phyloP scores from a whole-genome alignment of 2,888 invertebrate genomes.

The Lasioglossum figueresi region DNA sequence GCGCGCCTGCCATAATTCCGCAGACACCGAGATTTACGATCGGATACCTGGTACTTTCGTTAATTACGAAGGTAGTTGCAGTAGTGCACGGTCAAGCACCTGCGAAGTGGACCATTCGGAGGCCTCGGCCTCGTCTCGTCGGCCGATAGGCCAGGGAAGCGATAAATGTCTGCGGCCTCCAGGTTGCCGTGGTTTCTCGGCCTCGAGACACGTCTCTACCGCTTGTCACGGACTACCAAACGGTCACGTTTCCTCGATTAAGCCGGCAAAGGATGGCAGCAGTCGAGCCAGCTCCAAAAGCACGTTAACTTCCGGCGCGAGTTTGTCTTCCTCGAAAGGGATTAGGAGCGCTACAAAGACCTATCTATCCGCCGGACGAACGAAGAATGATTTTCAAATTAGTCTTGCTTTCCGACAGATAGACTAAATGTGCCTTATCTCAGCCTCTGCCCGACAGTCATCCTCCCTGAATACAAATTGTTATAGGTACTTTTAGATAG shows the following conservation, averaged over 20 bases:
- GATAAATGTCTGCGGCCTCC: slow-evolving; percentile 29
- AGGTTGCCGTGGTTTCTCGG: slow-evolving; percentile 8
- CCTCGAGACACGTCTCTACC: slow-evolving; percentile 41
- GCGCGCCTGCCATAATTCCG: not conserved
- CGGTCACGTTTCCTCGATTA: slow-evolving; percentile 57
- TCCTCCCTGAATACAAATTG: not conserved
- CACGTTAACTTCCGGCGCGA: slow-evolving; percentile 44
- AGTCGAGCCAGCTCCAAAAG: slow-evolving; percentile 21
- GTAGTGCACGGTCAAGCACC: slow-evolving; percentile 18
- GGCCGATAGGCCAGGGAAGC: slow-evolving; percentile 7
- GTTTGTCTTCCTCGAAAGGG: slow-evolving; percentile 47
- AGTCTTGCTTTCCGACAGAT: not conserved
- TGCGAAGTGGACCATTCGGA: not conserved
- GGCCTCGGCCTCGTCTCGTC: slow-evolving; percentile 6
- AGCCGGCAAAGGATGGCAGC: slow-evolving; percentile 30
- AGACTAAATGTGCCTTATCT: not conserved
- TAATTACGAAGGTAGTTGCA: slow-evolving; percentile 22
- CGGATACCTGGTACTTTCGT: slow-evolving; percentile 1
- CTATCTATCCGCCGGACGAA: slow-evolving; percentile 1
- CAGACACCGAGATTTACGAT: slow-evolving; percentile 1
- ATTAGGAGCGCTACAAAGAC: slow-evolving; percentile 30
- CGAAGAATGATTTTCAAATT: not conserved
- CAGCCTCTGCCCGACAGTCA: not conserved
- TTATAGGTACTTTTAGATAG: not conserved
- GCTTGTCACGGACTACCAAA: slow-evolving; percentile 41